Evolutionary conservation across 2,797 vertebrate genomes (phyloP), one percentile per base, ranked within the genome.

Genomic region (Champsocephalus esox): DNA sequence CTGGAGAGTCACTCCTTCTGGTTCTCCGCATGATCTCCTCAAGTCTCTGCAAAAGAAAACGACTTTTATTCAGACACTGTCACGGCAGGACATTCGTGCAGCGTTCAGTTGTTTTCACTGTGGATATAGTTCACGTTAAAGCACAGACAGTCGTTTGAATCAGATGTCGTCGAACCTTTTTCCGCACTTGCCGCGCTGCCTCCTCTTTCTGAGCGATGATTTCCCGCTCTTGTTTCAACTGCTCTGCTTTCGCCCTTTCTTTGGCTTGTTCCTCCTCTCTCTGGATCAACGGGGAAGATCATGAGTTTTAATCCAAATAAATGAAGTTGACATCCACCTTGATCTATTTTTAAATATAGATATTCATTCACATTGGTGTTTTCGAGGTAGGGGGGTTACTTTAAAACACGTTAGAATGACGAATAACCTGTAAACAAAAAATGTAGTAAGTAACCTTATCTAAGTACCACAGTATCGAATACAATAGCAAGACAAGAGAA

Each of bases 11-110:
- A 81, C 95, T 94, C 77, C 94, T 96, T 66, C 98, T 96, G 64
- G 98, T 99, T 93, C 98, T 95, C 94, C 96, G 97, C 98, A 99
- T 99, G 89, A 99, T 99, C 94, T 99, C 96, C 76, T 99, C 98
- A 85, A 99, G 96, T 70, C 98, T 93, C 98, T 99, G 74, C 79
- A 88, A 76, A 71, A 79, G 80, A 92, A 73, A 71, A 75, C 58
- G 48, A 34, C 48, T 74, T 79, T 79, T 52, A 73, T 66, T 24
- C 57, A 52, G 62, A 46, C 11, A 3, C 32, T 58, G 46, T 68
- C 34, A 75, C 2, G 19, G 32, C 28, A 4, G 10, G 3, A 56
- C 28, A 4, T 73, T 71, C 61, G 44, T 63, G 51, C 54, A 45
- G 57, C 21, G 43, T n/a, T 13, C 10, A 44, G 45, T 16, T 32